Evolutionary conservation across 2,888 invertebrate genomes (phyloP).

Genomic region (Camponotus fellah): DNA sequence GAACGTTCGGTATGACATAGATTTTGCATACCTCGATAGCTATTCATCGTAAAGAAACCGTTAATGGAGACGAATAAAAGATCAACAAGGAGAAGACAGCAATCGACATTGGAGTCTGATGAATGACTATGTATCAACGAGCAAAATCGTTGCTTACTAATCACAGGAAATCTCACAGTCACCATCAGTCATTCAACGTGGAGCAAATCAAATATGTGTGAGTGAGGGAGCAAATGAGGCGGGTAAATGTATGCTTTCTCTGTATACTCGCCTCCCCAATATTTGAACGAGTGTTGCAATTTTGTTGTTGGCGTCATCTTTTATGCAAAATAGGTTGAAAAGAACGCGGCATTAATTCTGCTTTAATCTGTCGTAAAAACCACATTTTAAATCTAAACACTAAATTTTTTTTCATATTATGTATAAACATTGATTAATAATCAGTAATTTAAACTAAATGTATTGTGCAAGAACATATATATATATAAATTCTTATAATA

Average conservation of each 20-base stretch:
- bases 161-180: slow-evolving; percentile 28
- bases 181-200: slow-evolving; percentile 6
- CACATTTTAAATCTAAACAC: background rate
- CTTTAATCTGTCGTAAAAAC: background rate
- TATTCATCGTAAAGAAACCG: slow-evolving; percentile 4
- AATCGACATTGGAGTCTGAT: background rate
- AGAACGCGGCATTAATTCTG: background rate
- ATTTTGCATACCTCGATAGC: background rate
- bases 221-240: slow-evolving; percentile 27
- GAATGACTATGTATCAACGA: background rate
- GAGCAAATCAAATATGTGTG: slow-evolving; percentile 27
- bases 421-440: background rate
- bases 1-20: slow-evolving; percentile 3
- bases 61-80: background rate
- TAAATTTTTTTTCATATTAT: background rate
- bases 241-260: slow-evolving; percentile 47
- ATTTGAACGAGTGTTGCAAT: slow-evolving; percentile 55
- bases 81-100: background rate
- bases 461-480: background rate
- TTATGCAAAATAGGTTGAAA: background rate
- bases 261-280: slow-evolving; percentile 24
- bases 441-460: background rate
- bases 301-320: slow-evolving; percentile 40
- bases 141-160: slow-evolving; percentile 30
- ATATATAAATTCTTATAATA: background rate